Evolutionary conservation across 2,113 vertebrate species (phyloP), one percentile per base, ranked within the genome.

Genomic region (Parus major): DNA sequence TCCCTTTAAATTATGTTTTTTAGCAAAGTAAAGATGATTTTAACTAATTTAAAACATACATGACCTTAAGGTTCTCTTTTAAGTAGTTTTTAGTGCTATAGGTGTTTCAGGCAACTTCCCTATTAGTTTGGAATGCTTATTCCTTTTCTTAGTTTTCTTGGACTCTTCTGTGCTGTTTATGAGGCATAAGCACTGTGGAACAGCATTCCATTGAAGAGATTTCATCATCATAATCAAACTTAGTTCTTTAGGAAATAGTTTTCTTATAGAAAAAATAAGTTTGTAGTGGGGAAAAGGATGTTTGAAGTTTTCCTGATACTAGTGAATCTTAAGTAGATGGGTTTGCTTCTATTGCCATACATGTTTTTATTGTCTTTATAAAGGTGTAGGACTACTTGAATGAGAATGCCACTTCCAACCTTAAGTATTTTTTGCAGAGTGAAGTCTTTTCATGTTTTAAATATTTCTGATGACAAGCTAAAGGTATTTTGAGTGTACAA

Each of bases 401-500:
- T 39, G 23, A 92, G 21, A 80, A 61, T 70, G 12, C 28, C 9
- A 15, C 35, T 66, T 77, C 60, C 49, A 89, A 31, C 59, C 23
- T 78, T 24, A 73, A 88, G 22, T 72, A n/a, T 11, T 81, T 92
- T 83, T 76, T 83, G n/a, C 71, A 3, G 3, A 7, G 9, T 36
- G 68, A 36, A 49, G 7, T 77, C 25, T 79, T 95, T 91, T 90
- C 6, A 35, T 91, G 71, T 94, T 90, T 64, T 17, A 53, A 68
- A 66, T 70, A 28, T 49, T 78, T 56, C 35, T 92, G 25, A 89
- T 96, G n/a, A 87, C 83, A 95, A 95, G 66, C 28, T 72, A 60
- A 56, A 28, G 27, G 17, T 65, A 50, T 92, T 95, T 83, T 71
- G 46, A 42, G 5, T 79, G 73, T 72, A 72, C 46, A 44, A 55